These are phyloP conservation scores for Leuciscus idus DNA, from an alignment of 2,113 vertebrate genomes.

Conservation along the genomic window DNA sequence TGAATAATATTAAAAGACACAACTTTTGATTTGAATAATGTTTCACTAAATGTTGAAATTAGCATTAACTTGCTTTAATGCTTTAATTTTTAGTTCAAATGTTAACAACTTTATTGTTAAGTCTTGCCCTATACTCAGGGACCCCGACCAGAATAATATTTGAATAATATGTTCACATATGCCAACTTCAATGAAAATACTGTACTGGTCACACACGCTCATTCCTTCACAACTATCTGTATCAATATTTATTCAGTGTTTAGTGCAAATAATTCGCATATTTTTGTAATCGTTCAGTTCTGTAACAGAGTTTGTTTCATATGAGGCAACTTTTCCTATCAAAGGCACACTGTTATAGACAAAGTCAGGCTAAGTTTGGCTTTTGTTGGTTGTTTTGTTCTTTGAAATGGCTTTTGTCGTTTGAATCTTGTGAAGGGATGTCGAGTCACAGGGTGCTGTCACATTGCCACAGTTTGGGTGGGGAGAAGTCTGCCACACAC, in stretches of 20 bases:
- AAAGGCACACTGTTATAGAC: conserved; percentile 27
- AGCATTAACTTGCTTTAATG: no score
- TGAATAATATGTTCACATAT: background rate
- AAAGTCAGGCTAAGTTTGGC: background rate
- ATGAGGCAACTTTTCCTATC: background rate
- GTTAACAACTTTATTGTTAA: no score
- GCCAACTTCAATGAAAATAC: background rate
- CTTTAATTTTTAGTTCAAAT: no score
- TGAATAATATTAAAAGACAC: no score
- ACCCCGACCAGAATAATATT: background rate
- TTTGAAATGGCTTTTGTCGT: conserved; percentile 45
- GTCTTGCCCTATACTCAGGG: no score
- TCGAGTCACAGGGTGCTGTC: conserved; percentile 47
- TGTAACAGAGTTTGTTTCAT: background rate
- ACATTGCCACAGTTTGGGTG: conserved; percentile 40
- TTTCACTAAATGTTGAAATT: no score
- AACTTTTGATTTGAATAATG: no score
- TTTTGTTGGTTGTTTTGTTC: conserved; percentile 34
- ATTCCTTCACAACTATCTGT: background rate
- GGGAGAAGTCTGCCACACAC: conserved; percentile 31
- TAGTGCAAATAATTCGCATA: background rate
- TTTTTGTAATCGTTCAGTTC: background rate
- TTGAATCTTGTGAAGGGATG: conserved; percentile 33
- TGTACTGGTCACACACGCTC: background rate
- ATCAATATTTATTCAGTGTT: background rate